phyloP scores from a whole-genome alignment of 2,113 vertebrate genomes.

The Perca schrenkii region DNA sequence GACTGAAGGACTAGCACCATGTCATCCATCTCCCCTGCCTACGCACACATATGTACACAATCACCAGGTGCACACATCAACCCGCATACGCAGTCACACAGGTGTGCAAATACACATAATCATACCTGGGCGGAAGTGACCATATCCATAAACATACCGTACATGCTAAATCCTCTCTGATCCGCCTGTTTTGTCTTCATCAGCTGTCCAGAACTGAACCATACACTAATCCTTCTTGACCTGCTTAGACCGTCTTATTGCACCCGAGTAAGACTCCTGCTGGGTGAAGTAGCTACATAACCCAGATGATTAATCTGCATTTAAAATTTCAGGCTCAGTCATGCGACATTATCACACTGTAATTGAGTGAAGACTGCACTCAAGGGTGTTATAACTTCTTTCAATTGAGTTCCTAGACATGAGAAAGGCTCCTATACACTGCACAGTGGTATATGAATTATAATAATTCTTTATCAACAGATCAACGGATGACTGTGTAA shows the following conservation, averaged over 20 bases:
- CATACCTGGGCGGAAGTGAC: slow-evolving; percentile 30
- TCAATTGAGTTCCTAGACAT: not conserved
- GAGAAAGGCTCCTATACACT: not conserved
- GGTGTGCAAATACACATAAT: slow-evolving; percentile 55
- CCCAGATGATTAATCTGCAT: slow-evolving; percentile 32
- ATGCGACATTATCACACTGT: slow-evolving; percentile 1
- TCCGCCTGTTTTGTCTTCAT: slow-evolving; percentile 24
- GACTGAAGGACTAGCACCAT: slow-evolving; percentile 36
- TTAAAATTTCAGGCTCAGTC: slow-evolving; percentile 21
- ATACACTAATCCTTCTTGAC: slow-evolving; percentile 61
- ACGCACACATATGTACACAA: slow-evolving; percentile 30
- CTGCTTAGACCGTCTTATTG: slow-evolving; percentile 30
- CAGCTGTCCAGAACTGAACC: slow-evolving; percentile 50
- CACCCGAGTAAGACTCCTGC: slow-evolving; percentile 25
- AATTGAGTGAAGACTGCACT: slow-evolving; percentile 5
- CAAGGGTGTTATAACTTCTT: not conserved
- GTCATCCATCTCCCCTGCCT: slow-evolving; percentile 40
- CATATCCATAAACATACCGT: slow-evolving; percentile 22
- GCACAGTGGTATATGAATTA: not conserved
- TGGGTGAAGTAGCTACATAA: slow-evolving; percentile 26
- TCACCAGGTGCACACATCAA: slow-evolving; percentile 18
- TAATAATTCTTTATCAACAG: not conserved
- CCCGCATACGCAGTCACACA: slow-evolving; percentile 24
- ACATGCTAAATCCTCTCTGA: slow-evolving; percentile 44
- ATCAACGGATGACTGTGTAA: not conserved